phyloP scores from a whole-genome alignment of 2,113 vertebrate genomes.

The Colistium nudipinnis region DNA sequence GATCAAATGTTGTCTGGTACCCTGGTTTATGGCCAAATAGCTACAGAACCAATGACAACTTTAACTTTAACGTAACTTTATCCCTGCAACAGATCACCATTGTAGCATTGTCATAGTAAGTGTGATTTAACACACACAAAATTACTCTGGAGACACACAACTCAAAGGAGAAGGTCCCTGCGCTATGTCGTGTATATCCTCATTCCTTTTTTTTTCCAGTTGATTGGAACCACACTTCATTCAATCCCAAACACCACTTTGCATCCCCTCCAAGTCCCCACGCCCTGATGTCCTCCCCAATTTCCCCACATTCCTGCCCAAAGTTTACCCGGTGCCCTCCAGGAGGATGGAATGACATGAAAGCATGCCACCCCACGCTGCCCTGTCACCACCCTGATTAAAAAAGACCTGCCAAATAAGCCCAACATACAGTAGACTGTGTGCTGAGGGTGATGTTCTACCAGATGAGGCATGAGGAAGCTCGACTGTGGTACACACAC shows the following conservation, averaged over 20 bases:
- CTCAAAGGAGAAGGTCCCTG: constrained; percentile 3
- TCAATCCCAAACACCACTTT: constrained; percentile 27
- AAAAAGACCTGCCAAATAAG: constrained; percentile 57
- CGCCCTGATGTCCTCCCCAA: constrained; percentile 34
- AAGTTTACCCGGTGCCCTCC: constrained; percentile 49
- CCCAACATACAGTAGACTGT: constrained; percentile 69
- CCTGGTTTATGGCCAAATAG: background rate
- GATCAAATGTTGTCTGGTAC: background rate
- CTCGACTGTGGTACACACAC: constrained; percentile 35
- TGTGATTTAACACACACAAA: background rate
- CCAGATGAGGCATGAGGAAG: constrained; percentile 46
- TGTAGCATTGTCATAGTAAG: background rate
- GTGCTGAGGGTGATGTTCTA: constrained; percentile 40
- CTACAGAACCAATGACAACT: background rate
- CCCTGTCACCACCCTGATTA: constrained; percentile 32
- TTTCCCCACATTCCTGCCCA: constrained; percentile 61
- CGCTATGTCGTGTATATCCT: constrained; percentile 30
- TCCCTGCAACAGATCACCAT: background rate
- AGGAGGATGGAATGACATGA: constrained; percentile 37
- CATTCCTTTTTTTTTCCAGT: constrained; percentile 37
- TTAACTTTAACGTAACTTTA: no score
- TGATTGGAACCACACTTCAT: constrained; percentile 40
- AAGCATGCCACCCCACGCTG: constrained; percentile 43
- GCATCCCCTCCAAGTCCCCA: constrained; percentile 25
- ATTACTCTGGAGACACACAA: constrained; percentile 2